Evolutionary conservation across 2,888 invertebrate species (phyloP).

Genomic region (Drosophila setosimentum): DNA sequence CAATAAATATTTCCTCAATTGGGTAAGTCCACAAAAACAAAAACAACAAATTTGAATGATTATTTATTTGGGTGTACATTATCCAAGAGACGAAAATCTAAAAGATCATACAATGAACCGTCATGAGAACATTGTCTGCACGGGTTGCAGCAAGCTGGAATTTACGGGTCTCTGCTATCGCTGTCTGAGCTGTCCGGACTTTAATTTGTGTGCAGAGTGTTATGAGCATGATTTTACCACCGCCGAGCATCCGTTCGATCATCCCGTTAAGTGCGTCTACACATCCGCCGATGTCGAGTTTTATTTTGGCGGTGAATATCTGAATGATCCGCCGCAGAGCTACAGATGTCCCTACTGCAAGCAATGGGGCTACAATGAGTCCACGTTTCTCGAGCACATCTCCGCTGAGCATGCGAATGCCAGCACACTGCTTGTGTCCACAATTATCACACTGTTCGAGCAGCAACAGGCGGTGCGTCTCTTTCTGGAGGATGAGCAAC

Average conservation of each 20-base stretch:
- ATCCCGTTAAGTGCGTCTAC: constrained; percentile 64
- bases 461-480: constrained; percentile 69
- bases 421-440: constrained; percentile 60
- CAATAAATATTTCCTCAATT: constrained; percentile 4
- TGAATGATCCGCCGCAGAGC: constrained; percentile 70
- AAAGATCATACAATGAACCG: constrained; percentile 52
- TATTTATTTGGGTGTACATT: neutral
- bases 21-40: constrained; percentile 15
- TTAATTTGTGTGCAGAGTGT: constrained; percentile 61
- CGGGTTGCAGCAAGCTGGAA: constrained; percentile 51
- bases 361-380: constrained; percentile 68
- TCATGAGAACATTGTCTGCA: constrained; percentile 62
- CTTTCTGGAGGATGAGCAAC: constrained; percentile 67
- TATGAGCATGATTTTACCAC: constrained; percentile 62
- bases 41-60: too few species aligned
- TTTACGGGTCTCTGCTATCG: constrained; percentile 68
- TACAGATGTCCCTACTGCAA: constrained; percentile 73
- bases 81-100: neutral
- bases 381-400: constrained; percentile 65
- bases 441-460: constrained; percentile 65
- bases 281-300: constrained; percentile 62
- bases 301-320: constrained; percentile 67
- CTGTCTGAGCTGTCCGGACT: constrained; percentile 60
- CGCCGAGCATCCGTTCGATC: constrained; percentile 60
- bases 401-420: constrained; percentile 55